Percentiles rank a stretch among this genome's conserved stretches.
These are phyloP conservation scores for Latheticus oryzae DNA, from an alignment of 2,888 invertebrate genomes.

Conservation along the genomic window DNA sequence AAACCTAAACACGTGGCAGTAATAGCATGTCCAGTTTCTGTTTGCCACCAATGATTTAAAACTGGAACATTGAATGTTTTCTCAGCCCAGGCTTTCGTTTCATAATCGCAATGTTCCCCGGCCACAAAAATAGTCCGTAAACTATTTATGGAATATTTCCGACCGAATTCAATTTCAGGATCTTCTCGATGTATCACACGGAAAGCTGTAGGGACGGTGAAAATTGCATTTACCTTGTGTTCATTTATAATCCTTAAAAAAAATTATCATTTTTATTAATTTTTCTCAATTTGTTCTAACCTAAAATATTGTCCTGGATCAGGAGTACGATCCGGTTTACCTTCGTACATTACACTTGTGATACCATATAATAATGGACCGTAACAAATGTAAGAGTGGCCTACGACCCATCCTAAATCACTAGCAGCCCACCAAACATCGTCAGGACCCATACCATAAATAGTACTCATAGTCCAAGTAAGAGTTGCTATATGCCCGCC, in stretches of 20 bases:
- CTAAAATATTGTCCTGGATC: constrained; percentile 93
- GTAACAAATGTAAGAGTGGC: constrained; percentile 95
- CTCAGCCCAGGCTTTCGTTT: constrained; percentile 85
- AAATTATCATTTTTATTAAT: too few relatives aligned
- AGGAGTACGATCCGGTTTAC: constrained; percentile 95
- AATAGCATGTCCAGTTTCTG: constrained; percentile 92
- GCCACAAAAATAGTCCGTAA: constrained; percentile 83
- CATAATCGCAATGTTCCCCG: constrained; percentile 94
- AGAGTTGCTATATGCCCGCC: constrained; percentile 89
- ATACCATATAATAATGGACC: constrained; percentile 86
- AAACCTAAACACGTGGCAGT: constrained; percentile 87
- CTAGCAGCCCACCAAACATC: constrained; percentile 95
- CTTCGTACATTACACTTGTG: constrained; percentile 88
- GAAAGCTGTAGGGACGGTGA: constrained; percentile 92
- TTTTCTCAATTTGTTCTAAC: constrained; percentile 68
- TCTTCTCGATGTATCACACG: constrained; percentile 87
- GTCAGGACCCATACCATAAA: constrained; percentile 82
- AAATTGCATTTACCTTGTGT: constrained; percentile 85
- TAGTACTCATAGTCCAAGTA: constrained; percentile 84
- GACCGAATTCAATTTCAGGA: constrained; percentile 75
- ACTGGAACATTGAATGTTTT: constrained; percentile 79
- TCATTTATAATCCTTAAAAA: constrained; percentile 82
- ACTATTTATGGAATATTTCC: constrained; percentile 77
- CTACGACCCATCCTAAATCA: constrained; percentile 92
- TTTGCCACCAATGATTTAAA: constrained; percentile 98